Conservation (phyloP, 2,113 vertebrate species). For the Piprites chloris region DNA sequence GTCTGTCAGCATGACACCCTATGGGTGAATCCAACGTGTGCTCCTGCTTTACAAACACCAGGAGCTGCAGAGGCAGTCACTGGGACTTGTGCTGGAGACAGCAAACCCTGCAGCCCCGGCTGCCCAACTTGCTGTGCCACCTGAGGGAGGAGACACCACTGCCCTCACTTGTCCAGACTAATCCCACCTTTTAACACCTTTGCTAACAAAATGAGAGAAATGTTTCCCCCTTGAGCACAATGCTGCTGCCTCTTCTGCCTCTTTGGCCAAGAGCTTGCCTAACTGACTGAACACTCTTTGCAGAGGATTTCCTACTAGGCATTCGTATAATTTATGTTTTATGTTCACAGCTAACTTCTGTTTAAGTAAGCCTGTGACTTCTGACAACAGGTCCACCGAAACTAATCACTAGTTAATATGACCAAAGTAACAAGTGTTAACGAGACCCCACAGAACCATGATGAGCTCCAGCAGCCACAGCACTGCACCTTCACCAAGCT, state of each 20-base stretch:
- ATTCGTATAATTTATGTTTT: not conserved
- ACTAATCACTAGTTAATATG: not conserved
- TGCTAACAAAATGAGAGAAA: not conserved
- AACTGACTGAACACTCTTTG: not conserved
- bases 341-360: not conserved
- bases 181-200: not conserved
- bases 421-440: not conserved
- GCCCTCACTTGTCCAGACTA: not conserved
- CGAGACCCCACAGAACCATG: not conserved
- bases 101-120: not conserved
- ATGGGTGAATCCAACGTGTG: rapidly evolving
- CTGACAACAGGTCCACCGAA: not conserved
- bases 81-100: not conserved
- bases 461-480: not conserved
- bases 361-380: not conserved
- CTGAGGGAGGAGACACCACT: rapidly evolving
- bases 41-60: not conserved
- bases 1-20: not conserved
- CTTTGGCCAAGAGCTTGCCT: not conserved
- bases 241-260: not conserved
- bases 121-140: rapidly evolving
- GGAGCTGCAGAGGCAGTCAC: rapidly evolving
- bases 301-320: not conserved
- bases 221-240: rapidly evolving
- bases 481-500: rapidly evolving